Evolutionary conservation across 2,113 vertebrate genomes (phyloP), one percentile per base, ranked within the genome.

Genomic region (Daphoenositta chrysoptera): DNA sequence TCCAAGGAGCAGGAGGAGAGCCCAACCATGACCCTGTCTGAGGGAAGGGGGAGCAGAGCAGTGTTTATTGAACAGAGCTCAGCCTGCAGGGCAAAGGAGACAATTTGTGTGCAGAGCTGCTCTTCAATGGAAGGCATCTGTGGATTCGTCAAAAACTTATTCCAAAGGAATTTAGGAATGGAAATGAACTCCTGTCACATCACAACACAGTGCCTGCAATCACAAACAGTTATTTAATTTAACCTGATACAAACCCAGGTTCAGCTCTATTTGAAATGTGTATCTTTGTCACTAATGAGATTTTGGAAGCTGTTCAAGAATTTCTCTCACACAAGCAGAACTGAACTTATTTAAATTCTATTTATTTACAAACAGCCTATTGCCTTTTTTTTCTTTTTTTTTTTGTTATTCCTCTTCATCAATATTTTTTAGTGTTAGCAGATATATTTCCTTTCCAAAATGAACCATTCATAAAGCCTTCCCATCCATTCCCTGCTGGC

Each of bases 131-230:
- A 57, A 83, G 26, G 44, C 63, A 70, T 54, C 53, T 44, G 40
- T 72, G 50, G 26, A 58, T 51, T 77, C 76, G 70, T 85, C 54
- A 86, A 90, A 92, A 95, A 61, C 35, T 13, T 2, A 70, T 70
- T 94, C 87, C 68, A 90, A 48, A 90, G 60, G 35, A 94, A 87
- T 86, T 83, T 58, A 89, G 65, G 72, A 82, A 81, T 66, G 58
- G 69, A 89, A 95, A 93, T 75, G 12, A 93, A 75, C 77, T 77
- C 72, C 94, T 84, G 77, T 57, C 72, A 89, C 51, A 93, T 71
- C 77, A 87, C 47, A 80, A 76, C 75, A 54, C 8, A 2, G 35
- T 39, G 54, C 15, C 33, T 89, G 77, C 73, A 81, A 53, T 75
- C 87, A 81, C 33, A 81, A 87, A 56, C 22, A 51, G 77, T 71